Evolutionary conservation across 2,888 invertebrate genomes (phyloP).

Genomic region (Drosophila greeni): DNA sequence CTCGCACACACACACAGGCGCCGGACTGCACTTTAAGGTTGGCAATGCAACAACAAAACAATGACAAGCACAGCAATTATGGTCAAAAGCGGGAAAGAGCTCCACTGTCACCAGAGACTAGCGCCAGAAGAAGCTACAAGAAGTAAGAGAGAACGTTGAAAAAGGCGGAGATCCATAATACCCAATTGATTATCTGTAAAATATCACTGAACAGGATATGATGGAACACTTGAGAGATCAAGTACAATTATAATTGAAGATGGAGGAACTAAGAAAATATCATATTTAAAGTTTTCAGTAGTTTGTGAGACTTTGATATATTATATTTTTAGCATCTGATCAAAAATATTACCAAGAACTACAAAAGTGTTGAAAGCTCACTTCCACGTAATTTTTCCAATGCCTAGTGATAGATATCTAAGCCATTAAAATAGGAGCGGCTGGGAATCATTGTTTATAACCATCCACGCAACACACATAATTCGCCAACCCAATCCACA

Average conservation of each 20-base stretch:
- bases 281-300: background rate
- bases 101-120: slow-evolving; percentile 58
- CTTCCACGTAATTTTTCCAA: background rate
- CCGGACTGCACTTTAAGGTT: slow-evolving; percentile 46
- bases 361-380: slow-evolving; percentile 6
- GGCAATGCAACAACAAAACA: slow-evolving; percentile 64
- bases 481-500: background rate
- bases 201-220: background rate
- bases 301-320: background rate
- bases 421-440: slow-evolving; percentile 69
- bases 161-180: slow-evolving; percentile 3
- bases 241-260: background rate
- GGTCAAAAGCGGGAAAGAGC: slow-evolving; percentile 60
- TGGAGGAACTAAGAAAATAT: background rate
- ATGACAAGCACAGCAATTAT: slow-evolving; percentile 69
- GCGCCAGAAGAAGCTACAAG: slow-evolving; percentile 21
- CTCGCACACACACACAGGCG: slow-evolving; percentile 23
- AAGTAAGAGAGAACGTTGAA: slow-evolving; percentile 7
- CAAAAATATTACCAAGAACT: slow-evolving; percentile 1
- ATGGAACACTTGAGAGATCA: background rate
- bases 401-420: slow-evolving; percentile 28
- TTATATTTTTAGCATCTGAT: background rate
- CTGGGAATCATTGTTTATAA: slow-evolving; percentile 29
- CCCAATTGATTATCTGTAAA: slow-evolving; percentile 7
- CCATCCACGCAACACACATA: background rate